These are phyloP conservation scores for Galemys pyrenaicus DNA, from an alignment of 2,113 vertebrate genomes.

Conservation along the genomic window DNA sequence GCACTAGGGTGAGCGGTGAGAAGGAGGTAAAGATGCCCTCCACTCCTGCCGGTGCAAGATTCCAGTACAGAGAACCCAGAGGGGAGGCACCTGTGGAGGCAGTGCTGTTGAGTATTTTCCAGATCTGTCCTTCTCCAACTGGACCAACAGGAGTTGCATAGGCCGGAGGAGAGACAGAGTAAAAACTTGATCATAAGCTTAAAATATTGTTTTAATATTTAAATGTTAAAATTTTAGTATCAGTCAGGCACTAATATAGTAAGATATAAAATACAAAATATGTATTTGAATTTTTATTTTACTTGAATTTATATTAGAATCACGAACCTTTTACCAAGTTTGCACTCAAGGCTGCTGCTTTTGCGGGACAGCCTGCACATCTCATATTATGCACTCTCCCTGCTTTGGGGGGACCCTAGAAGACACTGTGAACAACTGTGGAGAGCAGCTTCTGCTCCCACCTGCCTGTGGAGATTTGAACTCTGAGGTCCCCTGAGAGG, in stretches of 20 bases:
- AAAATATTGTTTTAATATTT: slow-evolving; percentile 17
- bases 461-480: not conserved
- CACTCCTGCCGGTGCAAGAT: not conserved
- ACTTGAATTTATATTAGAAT: not conserved
- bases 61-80: not conserved
- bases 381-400: not conserved
- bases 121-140: not conserved
- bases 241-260: not conserved
- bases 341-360: not conserved
- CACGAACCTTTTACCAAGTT: not conserved
- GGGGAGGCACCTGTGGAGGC: too few relatives aligned
- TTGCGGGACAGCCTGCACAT: not conserved
- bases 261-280: slow-evolving; percentile 15
- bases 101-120: not conserved
- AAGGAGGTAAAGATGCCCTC: not conserved
- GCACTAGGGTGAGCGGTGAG: not conserved
- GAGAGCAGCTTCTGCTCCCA: not conserved
- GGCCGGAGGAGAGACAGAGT: not conserved
- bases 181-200: not conserved
- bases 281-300: too few relatives aligned
- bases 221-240: not conserved
- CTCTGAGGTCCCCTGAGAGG: not conserved
- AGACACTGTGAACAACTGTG: not conserved
- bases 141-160: not conserved
- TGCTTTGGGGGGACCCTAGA: not conserved